These are phyloP conservation scores for Anguilla japonica DNA, from an alignment of 2,113 vertebrate genomes.

Conservation along the genomic window DNA sequence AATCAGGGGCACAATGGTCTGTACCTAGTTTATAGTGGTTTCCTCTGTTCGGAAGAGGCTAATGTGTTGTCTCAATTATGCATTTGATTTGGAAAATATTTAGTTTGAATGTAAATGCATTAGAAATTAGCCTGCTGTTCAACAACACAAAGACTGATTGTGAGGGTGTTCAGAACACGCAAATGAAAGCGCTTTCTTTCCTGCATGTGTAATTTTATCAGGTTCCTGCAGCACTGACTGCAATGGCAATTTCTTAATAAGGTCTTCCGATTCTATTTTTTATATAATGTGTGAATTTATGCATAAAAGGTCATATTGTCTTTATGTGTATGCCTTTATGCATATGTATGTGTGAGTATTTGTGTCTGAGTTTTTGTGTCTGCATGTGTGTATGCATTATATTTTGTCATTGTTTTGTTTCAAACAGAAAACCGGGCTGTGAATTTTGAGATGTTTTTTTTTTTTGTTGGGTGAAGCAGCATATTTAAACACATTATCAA, in stretches of 20 bases:
- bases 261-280: too few species aligned
- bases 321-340: background rate
- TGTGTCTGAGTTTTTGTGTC: too few species aligned
- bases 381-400: background rate
- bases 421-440: too few species aligned
- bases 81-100: conserved; percentile 21
- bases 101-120: background rate
- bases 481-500: too few species aligned
- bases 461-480: too few species aligned
- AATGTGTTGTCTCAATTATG: conserved; percentile 19
- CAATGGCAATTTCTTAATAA: too few species aligned
- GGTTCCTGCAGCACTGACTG: too few species aligned
- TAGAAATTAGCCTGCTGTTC: background rate
- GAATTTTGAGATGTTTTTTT: too few species aligned
- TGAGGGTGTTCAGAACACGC: background rate
- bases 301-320: background rate
- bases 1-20: conserved; percentile 17
- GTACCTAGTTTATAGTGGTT: background rate
- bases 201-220: too few species aligned
- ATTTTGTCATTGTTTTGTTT: background rate
- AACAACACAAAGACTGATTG: background rate
- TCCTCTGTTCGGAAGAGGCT: background rate
- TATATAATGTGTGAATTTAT: background rate
- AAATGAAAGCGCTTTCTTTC: too few species aligned
- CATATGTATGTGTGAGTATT: background rate